Evolutionary conservation across 2,113 vertebrate species (phyloP).

Genomic region (Cacatua alba): DNA sequence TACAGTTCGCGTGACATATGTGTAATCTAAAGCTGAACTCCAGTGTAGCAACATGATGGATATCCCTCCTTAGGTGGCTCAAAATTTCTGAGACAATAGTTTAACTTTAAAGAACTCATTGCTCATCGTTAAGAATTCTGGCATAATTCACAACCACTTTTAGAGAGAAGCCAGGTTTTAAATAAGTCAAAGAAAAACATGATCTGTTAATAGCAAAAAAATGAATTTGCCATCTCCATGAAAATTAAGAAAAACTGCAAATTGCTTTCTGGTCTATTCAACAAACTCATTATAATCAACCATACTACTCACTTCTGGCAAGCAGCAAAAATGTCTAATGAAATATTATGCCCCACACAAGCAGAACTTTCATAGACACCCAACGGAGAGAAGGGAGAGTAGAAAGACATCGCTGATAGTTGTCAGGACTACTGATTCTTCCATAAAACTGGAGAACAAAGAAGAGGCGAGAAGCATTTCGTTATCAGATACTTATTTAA

Average conservation of each 20-base stretch:
- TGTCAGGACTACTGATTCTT: constrained; percentile 42
- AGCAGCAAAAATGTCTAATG: not conserved
- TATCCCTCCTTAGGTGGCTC: not conserved
- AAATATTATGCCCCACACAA: not conserved
- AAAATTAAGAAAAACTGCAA: not conserved
- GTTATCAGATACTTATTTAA: constrained; percentile 54
- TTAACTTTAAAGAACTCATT: not conserved
- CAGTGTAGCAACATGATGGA: not conserved
- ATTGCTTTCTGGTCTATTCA: not conserved
- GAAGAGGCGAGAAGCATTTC: constrained; percentile 29
- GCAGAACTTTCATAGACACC: not conserved
- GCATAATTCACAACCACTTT: not conserved
- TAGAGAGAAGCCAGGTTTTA: not conserved
- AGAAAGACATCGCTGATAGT: not conserved
- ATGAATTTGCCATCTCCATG: not conserved
- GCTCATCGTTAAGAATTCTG: not conserved
- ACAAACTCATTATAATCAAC: not conserved
- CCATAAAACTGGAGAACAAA: constrained; percentile 46
- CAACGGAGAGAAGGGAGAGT: not conserved
- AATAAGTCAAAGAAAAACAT: not conserved
- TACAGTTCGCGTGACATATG: not conserved
- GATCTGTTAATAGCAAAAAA: not conserved
- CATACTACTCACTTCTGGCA: not conserved
- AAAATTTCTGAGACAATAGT: not conserved
- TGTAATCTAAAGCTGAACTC: not conserved